Conservation (phyloP, 2,888 invertebrate genomes). For the Uloborus plumipes region DNA sequence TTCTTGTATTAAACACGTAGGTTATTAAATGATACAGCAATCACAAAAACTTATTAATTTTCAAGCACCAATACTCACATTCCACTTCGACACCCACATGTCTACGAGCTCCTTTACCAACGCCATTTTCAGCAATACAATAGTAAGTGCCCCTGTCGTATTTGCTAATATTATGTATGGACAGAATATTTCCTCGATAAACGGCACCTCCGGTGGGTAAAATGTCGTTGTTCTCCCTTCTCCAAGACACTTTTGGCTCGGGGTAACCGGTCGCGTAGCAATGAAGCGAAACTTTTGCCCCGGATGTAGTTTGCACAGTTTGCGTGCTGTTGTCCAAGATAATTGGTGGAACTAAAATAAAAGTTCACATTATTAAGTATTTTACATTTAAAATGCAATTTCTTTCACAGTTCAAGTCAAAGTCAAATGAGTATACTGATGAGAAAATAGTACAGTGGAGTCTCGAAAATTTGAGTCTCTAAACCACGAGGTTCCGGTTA, state of each 20-base stretch:
- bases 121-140: constrained; percentile 79
- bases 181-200: constrained; percentile 81
- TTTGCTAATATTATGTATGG: constrained; percentile 80
- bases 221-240: constrained; percentile 92
- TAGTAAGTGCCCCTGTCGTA: constrained; percentile 94
- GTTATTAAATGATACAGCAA: too few relatives aligned
- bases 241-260: constrained; percentile 86
- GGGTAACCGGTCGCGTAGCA: constrained; percentile 92
- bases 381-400: background rate
- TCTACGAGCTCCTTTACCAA: constrained; percentile 76
- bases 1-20: too few relatives aligned
- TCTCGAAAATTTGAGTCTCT: too few relatives aligned
- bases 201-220: constrained; percentile 79
- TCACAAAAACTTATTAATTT: too few relatives aligned
- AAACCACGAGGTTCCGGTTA: too few relatives aligned
- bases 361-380: background rate
- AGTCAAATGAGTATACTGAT: background rate
- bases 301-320: constrained; percentile 76
- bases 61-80: constrained; percentile 42
- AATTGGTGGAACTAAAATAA: constrained; percentile 80
- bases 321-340: constrained; percentile 94
- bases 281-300: constrained; percentile 75
- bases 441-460: background rate
- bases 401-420: background rate
- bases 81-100: constrained; percentile 87